Conservation (phyloP, 2,888 invertebrate species). For the Apocheima hispidaria region DNA sequence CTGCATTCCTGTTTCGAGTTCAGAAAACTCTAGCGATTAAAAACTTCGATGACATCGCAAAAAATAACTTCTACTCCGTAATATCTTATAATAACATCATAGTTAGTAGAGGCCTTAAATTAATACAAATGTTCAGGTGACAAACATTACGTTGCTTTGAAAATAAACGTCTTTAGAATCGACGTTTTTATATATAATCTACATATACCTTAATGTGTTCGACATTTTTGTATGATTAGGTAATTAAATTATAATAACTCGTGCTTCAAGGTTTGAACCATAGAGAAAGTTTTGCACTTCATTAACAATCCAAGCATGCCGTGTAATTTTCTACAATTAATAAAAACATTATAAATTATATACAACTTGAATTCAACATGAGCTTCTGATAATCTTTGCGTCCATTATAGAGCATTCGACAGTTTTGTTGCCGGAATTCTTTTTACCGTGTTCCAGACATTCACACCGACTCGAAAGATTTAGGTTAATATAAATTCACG, state of each 20-base stretch:
- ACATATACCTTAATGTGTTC: slow-evolving; percentile 12
- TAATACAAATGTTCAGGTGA: slow-evolving; percentile 1
- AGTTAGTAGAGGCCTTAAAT: slow-evolving; percentile 15
- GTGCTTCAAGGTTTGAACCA: no score
- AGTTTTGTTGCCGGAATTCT: slow-evolving; percentile 52
- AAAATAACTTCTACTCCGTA: slow-evolving; percentile 33
- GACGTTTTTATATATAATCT: no score
- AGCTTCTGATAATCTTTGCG: slow-evolving; percentile 52
- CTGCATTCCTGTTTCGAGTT: slow-evolving; percentile 75
- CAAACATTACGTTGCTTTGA: neutral
- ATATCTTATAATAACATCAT: slow-evolving; percentile 35
- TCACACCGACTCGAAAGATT: slow-evolving; percentile 23
- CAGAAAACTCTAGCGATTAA: slow-evolving; percentile 74
- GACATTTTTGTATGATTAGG: slow-evolving; percentile 1
- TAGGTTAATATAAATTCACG: slow-evolving; percentile 14
- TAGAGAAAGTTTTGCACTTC: slow-evolving; percentile 35
- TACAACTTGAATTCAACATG: slow-evolving; percentile 61
- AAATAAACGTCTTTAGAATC: neutral
- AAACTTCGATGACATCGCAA: slow-evolving; percentile 54
- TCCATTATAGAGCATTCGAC: slow-evolving; percentile 54
- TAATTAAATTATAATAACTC: neutral
- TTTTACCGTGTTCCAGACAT: slow-evolving; percentile 41
- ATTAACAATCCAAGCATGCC: slow-evolving; percentile 42
- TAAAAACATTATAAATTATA: slow-evolving; percentile 70
- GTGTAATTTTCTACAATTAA: slow-evolving; percentile 51